Conservation (phyloP, 2,888 invertebrate species). For the Smittia sp. region DNA sequence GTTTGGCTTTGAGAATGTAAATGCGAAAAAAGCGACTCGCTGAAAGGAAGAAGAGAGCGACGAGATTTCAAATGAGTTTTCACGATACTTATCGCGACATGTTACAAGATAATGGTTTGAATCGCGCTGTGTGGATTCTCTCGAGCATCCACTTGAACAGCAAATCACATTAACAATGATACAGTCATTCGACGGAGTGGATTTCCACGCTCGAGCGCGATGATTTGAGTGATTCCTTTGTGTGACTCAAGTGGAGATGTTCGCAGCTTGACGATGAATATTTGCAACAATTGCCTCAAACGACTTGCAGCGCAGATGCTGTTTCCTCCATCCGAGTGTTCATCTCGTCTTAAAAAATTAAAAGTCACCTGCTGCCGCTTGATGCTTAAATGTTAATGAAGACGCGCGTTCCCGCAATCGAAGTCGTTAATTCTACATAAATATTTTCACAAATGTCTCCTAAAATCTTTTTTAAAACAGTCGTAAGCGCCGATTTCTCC, state of each 20-base stretch:
- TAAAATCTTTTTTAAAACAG: constrained; percentile 38
- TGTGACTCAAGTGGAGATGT: background rate
- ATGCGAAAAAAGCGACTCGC: background rate
- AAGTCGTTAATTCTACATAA: constrained; percentile 34
- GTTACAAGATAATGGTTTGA: constrained; percentile 24
- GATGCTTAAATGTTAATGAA: too few species aligned
- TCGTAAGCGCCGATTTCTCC: constrained; percentile 2
- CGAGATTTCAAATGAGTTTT: constrained; percentile 10
- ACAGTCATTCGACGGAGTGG: background rate
- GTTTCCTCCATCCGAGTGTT: too few species aligned
- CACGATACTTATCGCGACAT: constrained; percentile 26
- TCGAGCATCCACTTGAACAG: constrained; percentile 19
- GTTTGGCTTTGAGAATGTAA: background rate
- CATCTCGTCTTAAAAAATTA: background rate
- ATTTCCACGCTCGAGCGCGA: background rate
- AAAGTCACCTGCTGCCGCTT: constrained; percentile 31
- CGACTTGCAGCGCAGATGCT: too few species aligned
- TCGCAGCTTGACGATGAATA: background rate
- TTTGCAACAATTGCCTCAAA: too few species aligned
- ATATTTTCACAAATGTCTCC: constrained; percentile 38
- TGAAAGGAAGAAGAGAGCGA: background rate
- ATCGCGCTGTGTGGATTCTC: background rate
- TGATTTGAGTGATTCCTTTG: background rate
- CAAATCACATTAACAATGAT: constrained; percentile 25
- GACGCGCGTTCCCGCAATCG: background rate